These are phyloP conservation scores for Furcifer pardalis DNA, from an alignment of 2,797 vertebrate species.

Conservation along the genomic window DNA sequence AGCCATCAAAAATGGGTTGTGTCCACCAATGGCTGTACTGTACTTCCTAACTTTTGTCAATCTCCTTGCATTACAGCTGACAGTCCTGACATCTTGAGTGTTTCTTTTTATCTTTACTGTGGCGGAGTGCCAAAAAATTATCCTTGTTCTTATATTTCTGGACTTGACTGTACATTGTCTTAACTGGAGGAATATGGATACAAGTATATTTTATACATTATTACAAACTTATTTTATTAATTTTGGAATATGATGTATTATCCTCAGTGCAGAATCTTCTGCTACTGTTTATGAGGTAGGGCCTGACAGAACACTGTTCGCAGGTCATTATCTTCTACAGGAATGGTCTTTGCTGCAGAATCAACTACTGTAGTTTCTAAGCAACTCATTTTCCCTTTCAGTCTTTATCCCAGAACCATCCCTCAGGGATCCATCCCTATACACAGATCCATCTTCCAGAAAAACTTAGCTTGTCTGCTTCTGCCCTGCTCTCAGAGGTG, in stretches of 20 bases:
- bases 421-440: conserved; percentile 91
- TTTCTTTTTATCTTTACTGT: no score
- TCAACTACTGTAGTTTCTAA: background rate
- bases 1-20: no score
- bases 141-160: no score
- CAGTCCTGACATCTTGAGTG: no score
- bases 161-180: no score
- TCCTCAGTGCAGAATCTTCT: background rate
- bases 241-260: background rate
- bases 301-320: background rate
- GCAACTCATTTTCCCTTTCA: conserved; percentile 60
- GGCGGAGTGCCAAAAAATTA: no score
- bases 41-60: no score
- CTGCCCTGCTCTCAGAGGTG: conserved; percentile 92
- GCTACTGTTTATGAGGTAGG: background rate
- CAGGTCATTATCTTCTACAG: background rate
- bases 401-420: conserved; percentile 91
- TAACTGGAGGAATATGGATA: no score
- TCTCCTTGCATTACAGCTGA: no score
- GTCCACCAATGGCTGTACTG: no score
- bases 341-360: background rate
- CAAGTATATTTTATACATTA: no score
- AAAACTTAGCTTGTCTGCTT: conserved; percentile 86
- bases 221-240: background rate
- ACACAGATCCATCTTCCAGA: conserved; percentile 90